phyloP scores from a whole-genome alignment of 2,888 invertebrate genomes.

The Leptinotarsa rubiginosa region DNA sequence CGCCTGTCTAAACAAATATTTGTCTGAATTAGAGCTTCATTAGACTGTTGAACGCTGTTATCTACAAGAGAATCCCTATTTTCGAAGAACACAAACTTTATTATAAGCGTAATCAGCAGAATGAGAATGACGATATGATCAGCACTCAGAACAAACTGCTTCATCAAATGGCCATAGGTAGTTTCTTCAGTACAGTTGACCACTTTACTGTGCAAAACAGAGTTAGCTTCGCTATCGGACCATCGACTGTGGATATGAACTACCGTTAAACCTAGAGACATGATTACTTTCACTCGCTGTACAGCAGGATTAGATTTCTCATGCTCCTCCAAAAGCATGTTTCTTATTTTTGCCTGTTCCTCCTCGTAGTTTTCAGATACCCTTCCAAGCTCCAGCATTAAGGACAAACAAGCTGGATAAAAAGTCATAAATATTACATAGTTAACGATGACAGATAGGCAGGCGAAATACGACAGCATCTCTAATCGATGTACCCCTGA shows the following conservation, averaged over 20 bases:
- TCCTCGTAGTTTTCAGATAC: slow-evolving; percentile 57
- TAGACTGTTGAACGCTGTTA: slow-evolving; percentile 26
- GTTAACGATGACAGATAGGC: slow-evolving; percentile 90
- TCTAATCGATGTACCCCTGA: slow-evolving; percentile 90
- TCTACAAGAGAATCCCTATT: slow-evolving; percentile 66
- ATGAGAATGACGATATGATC: slow-evolving; percentile 91
- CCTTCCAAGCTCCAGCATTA: slow-evolving; percentile 81
- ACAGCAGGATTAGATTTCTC: slow-evolving; percentile 92
- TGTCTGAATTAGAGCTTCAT: slow-evolving; percentile 7
- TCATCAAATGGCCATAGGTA: slow-evolving; percentile 59
- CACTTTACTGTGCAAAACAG: slow-evolving; percentile 16
- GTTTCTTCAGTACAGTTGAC: slow-evolving; percentile 53
- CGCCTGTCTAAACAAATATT: slow-evolving; percentile 41
- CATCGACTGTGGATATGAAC: slow-evolving; percentile 82
- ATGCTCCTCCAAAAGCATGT: slow-evolving; percentile 74
- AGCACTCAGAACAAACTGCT: slow-evolving; percentile 73
- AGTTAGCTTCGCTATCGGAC: slow-evolving; percentile 43
- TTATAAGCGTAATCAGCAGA: slow-evolving; percentile 82
- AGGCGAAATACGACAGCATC: slow-evolving; percentile 90
- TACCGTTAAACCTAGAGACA: slow-evolving; percentile 90
- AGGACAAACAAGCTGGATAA: slow-evolving; percentile 90
- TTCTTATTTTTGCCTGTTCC: slow-evolving; percentile 57
- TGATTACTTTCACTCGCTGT: slow-evolving; percentile 93
- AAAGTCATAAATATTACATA: slow-evolving; percentile 95
- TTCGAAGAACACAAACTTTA: slow-evolving; percentile 93